These are phyloP conservation scores for Mustelus asterias DNA, from an alignment of 2,113 vertebrate species.

Conservation along the genomic window DNA sequence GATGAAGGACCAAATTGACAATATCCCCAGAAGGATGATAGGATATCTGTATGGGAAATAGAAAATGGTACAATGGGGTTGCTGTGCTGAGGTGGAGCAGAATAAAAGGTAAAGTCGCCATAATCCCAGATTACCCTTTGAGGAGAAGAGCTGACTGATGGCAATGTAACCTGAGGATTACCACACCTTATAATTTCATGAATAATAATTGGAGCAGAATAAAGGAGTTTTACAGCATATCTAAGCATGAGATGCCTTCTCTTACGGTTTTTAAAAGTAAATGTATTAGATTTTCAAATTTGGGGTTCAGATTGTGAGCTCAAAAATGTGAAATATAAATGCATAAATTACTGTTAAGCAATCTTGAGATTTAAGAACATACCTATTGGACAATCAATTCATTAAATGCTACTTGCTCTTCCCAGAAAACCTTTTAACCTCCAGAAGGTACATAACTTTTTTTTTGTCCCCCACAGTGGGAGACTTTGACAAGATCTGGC, in stretches of 20 bases:
- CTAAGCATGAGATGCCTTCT: not conserved
- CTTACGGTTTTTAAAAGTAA: not conserved
- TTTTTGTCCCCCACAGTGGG: slow-evolving; percentile 68
- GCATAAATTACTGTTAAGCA: not conserved
- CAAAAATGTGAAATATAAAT: not conserved
- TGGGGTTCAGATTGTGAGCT: not conserved
- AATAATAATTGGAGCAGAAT: too few species aligned
- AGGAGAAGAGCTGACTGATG: too few species aligned
- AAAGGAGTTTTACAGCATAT: not conserved
- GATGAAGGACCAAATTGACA: not conserved
- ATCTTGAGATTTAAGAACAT: not conserved
- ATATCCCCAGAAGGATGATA: too few species aligned
- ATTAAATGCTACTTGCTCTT: not conserved
- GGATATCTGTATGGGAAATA: not conserved
- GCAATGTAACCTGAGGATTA: too few species aligned
- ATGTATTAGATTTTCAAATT: not conserved
- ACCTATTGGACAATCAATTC: not conserved
- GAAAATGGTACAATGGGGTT: not conserved
- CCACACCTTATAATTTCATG: too few species aligned
- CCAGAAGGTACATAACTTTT: not conserved
- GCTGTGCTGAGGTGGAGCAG: not conserved
- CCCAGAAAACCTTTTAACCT: not conserved
- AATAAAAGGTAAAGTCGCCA: not conserved
- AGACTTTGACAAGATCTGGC: slow-evolving; percentile 97
- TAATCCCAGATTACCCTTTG: too few species aligned